These are phyloP conservation scores for Nomada fabriciana DNA, from an alignment of 2,888 invertebrate species.

Conservation along the genomic window DNA sequence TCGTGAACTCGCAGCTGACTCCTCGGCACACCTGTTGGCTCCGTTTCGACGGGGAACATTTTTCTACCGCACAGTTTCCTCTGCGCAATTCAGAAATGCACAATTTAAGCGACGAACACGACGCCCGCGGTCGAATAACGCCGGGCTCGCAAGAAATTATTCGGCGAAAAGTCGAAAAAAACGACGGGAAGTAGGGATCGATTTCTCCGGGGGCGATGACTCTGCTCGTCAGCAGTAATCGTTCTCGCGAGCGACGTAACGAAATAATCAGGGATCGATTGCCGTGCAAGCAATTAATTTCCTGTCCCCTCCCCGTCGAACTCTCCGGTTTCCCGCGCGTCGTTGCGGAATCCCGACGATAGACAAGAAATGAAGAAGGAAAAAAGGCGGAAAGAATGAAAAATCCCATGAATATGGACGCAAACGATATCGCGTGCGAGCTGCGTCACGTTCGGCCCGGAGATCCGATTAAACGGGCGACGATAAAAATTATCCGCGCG, in stretches of 20 bases:
- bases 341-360: slow-evolving; percentile 24
- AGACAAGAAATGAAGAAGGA: neutral
- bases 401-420: slow-evolving; percentile 1
- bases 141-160: slow-evolving; percentile 13
- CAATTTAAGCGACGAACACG: too few species aligned
- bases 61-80: too few species aligned
- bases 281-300: slow-evolving; percentile 61
- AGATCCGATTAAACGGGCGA: slow-evolving; percentile 24
- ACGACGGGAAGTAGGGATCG: neutral
- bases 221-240: slow-evolving; percentile 43
- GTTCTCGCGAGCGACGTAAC: slow-evolving; percentile 31
- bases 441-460: slow-evolving; percentile 8
- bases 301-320: slow-evolving; percentile 24
- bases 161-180: slow-evolving; percentile 21
- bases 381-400: neutral
- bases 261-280: slow-evolving; percentile 52
- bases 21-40: too few species aligned
- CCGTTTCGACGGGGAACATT: too few species aligned
- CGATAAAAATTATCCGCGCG: slow-evolving; percentile 40
- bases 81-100: too few species aligned
- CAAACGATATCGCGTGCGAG: slow-evolving; percentile 33
- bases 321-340: slow-evolving; percentile 52
- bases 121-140: slow-evolving; percentile 28
- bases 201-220: slow-evolving; percentile 39
- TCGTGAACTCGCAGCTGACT: too few species aligned